Evolutionary conservation across 2,888 invertebrate genomes (phyloP).

Genomic region (Coelinius sp.): DNA sequence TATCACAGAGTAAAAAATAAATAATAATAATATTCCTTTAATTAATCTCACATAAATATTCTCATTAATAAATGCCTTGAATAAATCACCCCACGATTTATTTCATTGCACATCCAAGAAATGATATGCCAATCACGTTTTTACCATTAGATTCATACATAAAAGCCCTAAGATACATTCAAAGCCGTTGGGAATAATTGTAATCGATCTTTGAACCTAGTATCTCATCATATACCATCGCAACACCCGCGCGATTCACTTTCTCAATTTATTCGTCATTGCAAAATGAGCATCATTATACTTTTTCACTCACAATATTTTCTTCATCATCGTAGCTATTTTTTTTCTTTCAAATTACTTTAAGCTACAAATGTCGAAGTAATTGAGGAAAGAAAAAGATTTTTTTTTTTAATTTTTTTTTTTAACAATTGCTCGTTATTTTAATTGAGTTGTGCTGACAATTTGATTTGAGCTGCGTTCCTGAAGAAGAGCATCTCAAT

Average conservation of each 20-base stretch:
- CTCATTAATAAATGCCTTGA: background rate
- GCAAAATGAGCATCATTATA: conserved; percentile 20
- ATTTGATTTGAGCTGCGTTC: background rate
- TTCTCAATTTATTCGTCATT: conserved; percentile 15
- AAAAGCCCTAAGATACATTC: background rate
- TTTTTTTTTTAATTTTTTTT: background rate
- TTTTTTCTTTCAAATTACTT: background rate
- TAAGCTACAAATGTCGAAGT: conserved; percentile 2
- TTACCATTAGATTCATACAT: conserved; percentile 23
- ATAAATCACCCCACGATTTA: conserved; percentile 4
- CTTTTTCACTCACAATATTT: background rate
- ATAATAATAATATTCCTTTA: too few species aligned
- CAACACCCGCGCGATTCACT: conserved; percentile 11
- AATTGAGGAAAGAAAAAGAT: conserved; percentile 2
- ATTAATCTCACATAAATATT: background rate
- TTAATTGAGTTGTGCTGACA: conserved; percentile 27
- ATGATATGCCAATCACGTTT: conserved; percentile 42
- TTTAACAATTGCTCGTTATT: conserved; percentile 22
- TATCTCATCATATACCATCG: conserved; percentile 10
- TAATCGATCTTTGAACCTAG: conserved; percentile 47
- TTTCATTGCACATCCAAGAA: conserved; percentile 15
- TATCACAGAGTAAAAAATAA: too few species aligned
- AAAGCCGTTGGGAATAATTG: conserved; percentile 40
- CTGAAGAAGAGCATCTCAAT: background rate
- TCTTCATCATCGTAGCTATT: background rate